These are phyloP conservation scores for Blomia tropicalis DNA, from an alignment of 2,888 invertebrate genomes.

Conservation along the genomic window DNA sequence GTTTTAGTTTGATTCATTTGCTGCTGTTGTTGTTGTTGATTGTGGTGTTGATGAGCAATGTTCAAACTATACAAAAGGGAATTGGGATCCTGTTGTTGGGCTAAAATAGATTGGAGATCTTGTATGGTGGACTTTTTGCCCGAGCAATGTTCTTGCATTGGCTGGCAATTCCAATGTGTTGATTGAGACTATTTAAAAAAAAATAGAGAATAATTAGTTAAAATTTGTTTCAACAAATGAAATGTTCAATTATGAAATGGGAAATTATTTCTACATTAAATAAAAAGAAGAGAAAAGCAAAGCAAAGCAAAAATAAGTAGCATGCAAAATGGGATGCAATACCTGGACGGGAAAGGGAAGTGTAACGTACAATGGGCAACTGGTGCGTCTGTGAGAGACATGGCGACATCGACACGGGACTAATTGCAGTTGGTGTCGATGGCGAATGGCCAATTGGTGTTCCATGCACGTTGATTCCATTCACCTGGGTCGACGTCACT, in stretches of 20 bases:
- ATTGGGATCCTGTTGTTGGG: constrained; percentile 18
- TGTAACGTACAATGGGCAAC: constrained; percentile 22
- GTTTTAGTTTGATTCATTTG: neutral
- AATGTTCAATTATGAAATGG: neutral
- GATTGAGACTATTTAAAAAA: constrained; percentile 7
- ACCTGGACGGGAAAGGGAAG: constrained; percentile 20
- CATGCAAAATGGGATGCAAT: constrained; percentile 21
- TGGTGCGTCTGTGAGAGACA: constrained; percentile 11
- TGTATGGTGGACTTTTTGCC: constrained; percentile 12
- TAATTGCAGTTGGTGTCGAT: constrained; percentile 11
- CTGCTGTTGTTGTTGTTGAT: too few species aligned
- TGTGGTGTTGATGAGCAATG: neutral
- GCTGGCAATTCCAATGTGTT: constrained; percentile 11
- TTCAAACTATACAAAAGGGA: constrained; percentile 15
- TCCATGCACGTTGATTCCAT: constrained; percentile 14
- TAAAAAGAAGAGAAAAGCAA: neutral
- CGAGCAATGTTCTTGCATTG: too few species aligned
- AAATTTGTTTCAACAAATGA: neutral
- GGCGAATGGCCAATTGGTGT: constrained; percentile 15
- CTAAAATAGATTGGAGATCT: constrained; percentile 24
- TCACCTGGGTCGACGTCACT: constrained; percentile 21
- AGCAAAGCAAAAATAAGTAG: neutral
- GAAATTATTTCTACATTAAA: neutral
- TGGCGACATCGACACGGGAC: constrained; percentile 10
- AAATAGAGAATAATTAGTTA: neutral